A percentile compares a stretch with the other conserved stretches of the same genome.
These are phyloP conservation scores for Charanyca ferruginea DNA, from an alignment of 2,888 invertebrate species.

Conservation along the genomic window DNA sequence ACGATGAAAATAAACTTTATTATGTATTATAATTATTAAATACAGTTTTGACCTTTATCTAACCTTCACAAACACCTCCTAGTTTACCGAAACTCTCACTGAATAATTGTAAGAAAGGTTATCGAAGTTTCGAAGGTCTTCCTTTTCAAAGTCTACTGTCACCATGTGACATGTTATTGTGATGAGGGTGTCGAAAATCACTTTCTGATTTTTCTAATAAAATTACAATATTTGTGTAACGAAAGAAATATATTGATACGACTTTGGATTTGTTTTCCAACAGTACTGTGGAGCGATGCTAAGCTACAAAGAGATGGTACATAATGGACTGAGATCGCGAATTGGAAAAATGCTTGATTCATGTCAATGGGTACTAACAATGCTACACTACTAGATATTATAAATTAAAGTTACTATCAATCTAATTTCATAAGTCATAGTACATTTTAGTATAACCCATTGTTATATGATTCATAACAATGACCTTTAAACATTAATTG, in stretches of 20 bases:
- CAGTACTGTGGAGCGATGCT: background rate
- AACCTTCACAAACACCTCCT: background rate
- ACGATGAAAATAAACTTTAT: too few species aligned
- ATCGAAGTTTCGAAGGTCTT: background rate
- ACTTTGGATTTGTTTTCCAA: background rate
- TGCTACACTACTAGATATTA: too few species aligned
- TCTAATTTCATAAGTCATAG: too few species aligned
- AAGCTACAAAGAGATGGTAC: background rate
- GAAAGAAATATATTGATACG: constrained; percentile 22
- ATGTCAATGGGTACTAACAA: too few species aligned
- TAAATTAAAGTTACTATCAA: too few species aligned
- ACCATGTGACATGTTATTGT: background rate
- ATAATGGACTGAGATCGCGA: too few species aligned
- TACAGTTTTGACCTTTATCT: background rate
- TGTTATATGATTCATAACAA: too few species aligned
- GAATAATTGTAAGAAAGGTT: background rate
- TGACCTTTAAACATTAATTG: too few species aligned
- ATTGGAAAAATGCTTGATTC: too few species aligned
- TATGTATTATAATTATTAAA: too few species aligned
- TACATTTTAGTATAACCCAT: too few species aligned
- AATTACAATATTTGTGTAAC: constrained; percentile 28
- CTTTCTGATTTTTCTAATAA: constrained; percentile 34
- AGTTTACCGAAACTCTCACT: background rate
- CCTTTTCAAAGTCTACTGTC: constrained; percentile 8
- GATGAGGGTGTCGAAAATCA: constrained; percentile 31